Conservation (phyloP, 1,140 invertebrate genomes). For the Caenorhabditis tropicalis region DNA sequence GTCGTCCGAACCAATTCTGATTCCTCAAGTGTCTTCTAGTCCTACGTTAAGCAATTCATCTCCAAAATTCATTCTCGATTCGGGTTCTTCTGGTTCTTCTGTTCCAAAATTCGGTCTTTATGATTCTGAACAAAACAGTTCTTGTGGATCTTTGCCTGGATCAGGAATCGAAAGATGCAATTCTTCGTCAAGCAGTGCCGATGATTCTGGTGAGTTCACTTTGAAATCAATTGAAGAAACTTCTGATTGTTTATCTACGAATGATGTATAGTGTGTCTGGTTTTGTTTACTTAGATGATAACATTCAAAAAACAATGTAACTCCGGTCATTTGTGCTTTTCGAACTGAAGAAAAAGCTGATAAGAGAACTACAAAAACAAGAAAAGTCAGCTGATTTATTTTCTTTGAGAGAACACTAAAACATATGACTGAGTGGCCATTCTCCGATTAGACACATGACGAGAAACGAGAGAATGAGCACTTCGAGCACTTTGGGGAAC, state of each 20-base stretch:
- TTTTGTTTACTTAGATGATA: not conserved
- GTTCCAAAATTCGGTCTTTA: conserved; percentile 13
- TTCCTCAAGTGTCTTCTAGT: conserved; percentile 36
- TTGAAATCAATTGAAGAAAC: not conserved
- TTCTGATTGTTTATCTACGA: not conserved
- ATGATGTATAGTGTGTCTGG: not conserved
- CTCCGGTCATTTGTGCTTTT: conserved; percentile 9
- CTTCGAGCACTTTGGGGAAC: not conserved
- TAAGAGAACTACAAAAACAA: conserved; percentile 19
- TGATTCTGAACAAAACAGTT: conserved; percentile 26
- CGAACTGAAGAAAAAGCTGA: too few relatives aligned
- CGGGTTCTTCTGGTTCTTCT: not conserved
- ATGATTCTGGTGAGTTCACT: not conserved
- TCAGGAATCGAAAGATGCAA: conserved; percentile 4
- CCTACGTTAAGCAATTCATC: conserved; percentile 2
- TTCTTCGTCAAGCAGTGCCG: not conserved
- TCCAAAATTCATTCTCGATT: conserved; percentile 24
- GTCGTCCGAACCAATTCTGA: not conserved
- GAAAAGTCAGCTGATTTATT: not conserved
- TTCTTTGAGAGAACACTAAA: not conserved
- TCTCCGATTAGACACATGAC: conserved; percentile 32
- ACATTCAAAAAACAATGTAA: not conserved
- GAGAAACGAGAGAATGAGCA: not conserved
- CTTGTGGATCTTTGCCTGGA: conserved; percentile 1
- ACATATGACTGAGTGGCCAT: conserved; percentile 29